These are phyloP conservation scores for Hippocampus kuda DNA, from an alignment of 2,797 vertebrate species.

Conservation along the genomic window DNA sequence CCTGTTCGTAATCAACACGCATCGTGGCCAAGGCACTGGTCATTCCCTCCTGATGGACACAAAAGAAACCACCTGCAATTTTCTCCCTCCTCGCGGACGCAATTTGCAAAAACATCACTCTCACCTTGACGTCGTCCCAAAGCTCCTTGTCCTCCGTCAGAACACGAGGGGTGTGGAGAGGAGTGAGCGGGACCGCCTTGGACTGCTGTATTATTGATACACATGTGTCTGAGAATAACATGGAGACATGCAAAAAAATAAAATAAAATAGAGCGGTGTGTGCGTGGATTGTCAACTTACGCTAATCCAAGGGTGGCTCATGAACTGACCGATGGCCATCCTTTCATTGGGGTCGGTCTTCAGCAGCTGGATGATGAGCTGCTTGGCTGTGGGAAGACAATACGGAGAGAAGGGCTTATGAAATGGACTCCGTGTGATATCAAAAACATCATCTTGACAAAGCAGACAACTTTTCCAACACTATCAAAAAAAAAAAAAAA, in stretches of 20 bases:
- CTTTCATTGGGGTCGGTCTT: slow-evolving; percentile 92
- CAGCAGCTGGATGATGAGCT: slow-evolving; percentile 83
- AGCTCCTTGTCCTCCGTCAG: slow-evolving; percentile 88
- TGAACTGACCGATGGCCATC: slow-evolving; percentile 87
- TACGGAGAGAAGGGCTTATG: no score
- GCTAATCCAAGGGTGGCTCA: slow-evolving; percentile 94
- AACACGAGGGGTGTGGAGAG: slow-evolving; percentile 87
- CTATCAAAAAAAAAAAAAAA: no score
- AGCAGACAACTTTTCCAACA: background rate
- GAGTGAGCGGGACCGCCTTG: slow-evolving; percentile 87
- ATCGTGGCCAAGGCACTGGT: slow-evolving; percentile 93
- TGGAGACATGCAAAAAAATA: background rate
- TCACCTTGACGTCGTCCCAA: slow-evolving; percentile 96
- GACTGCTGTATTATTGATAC: slow-evolving; percentile 69
- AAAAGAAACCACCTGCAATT: background rate
- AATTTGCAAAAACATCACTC: slow-evolving; percentile 16
- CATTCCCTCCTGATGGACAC: slow-evolving; percentile 82
- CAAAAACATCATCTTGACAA: background rate
- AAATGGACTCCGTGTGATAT: background rate
- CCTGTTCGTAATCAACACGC: slow-evolving; percentile 97
- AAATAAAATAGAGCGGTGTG: no score
- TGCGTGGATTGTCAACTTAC: slow-evolving; percentile 60
- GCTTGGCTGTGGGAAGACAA: slow-evolving; percentile 70
- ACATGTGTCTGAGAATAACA: background rate
- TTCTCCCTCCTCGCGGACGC: slow-evolving; percentile 38